Conservation (phyloP, 2,797 vertebrate genomes). For the Siniperca undulata region DNA sequence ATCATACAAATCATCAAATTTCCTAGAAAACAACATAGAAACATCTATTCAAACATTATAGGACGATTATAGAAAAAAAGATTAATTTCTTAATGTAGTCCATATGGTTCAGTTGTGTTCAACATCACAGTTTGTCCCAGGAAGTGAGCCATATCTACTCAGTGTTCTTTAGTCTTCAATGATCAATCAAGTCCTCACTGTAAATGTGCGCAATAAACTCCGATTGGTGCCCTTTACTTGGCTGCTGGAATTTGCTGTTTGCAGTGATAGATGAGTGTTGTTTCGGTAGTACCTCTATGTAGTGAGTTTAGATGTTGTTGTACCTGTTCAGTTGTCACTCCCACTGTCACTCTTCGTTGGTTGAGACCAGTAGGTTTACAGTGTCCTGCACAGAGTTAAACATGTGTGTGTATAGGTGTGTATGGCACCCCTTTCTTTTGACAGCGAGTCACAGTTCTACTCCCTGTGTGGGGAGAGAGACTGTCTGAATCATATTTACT, state of each 20-base stretch:
- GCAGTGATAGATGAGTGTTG: background rate
- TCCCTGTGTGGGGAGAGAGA: background rate
- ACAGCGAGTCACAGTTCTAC: background rate
- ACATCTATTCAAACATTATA: background rate
- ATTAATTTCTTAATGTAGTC: background rate
- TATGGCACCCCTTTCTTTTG: background rate
- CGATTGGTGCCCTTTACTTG: background rate
- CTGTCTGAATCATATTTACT: slow-evolving; percentile 31
- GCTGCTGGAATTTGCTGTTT: background rate
- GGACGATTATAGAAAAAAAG: no score
- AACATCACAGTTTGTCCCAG: no score
- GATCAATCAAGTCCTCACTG: background rate
- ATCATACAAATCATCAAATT: background rate
- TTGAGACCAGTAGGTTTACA: background rate
- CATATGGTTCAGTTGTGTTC: background rate
- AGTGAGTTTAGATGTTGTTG: background rate
- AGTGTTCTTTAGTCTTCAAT: background rate
- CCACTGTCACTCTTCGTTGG: background rate
- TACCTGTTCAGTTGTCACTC: background rate
- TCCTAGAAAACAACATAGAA: background rate
- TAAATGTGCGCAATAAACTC: background rate
- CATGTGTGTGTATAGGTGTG: slow-evolving; percentile 12
- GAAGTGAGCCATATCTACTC: background rate
- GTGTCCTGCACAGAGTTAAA: background rate
- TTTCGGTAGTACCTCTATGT: background rate